These are phyloP conservation scores for Agrochola lychnidis DNA, from an alignment of 2,888 invertebrate genomes.

Conservation along the genomic window DNA sequence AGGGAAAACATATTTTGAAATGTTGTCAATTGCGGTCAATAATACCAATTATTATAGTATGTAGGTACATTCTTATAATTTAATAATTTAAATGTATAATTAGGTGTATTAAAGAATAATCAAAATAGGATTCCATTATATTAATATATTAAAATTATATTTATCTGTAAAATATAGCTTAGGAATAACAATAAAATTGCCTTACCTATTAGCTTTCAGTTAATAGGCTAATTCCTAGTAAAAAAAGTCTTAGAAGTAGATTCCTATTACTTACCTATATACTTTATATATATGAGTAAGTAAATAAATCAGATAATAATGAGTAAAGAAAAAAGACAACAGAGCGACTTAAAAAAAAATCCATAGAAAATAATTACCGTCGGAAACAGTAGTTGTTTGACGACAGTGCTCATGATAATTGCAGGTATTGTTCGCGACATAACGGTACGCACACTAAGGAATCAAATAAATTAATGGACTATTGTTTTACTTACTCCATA, in stretches of 20 bases:
- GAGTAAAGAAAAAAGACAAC: background rate
- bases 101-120: slow-evolving; percentile 9
- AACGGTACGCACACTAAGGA: slow-evolving; percentile 21
- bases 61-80: slow-evolving; percentile 1
- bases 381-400: slow-evolving; percentile 11
- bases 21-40: slow-evolving; percentile 11
- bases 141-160: slow-evolving; percentile 9
- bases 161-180: background rate
- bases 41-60: background rate
- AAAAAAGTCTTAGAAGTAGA: background rate
- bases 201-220: slow-evolving; percentile 22
- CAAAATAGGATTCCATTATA: slow-evolving; percentile 15
- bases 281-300: background rate
- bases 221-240: slow-evolving; percentile 1
- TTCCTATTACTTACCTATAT: background rate
- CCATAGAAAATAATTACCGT: background rate
- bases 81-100: background rate
- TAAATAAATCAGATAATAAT: background rate
- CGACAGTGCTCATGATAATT: slow-evolving; percentile 29
- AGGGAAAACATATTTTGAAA: background rate
- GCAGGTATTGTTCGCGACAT: slow-evolving; percentile 13
- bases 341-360: background rate
- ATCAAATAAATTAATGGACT: slow-evolving; percentile 54
- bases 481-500: slow-evolving; percentile 51
- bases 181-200: slow-evolving; percentile 18